Evolutionary conservation across 2,113 vertebrate species (phyloP).

Genomic region (Oenanthe oenanthe): DNA sequence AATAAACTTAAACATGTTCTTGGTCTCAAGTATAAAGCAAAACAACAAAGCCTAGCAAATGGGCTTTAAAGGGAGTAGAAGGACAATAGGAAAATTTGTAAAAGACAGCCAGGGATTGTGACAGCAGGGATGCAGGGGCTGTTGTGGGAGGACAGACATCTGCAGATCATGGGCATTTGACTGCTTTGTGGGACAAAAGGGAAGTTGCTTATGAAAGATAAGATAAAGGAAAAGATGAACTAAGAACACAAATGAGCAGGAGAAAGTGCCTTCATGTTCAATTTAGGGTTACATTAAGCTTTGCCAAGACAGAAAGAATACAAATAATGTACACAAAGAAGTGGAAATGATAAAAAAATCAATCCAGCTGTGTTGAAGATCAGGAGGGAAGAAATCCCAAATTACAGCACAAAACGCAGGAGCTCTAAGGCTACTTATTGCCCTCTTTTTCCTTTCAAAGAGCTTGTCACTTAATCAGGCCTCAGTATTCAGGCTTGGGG

Average conservation of each 20-base stretch:
- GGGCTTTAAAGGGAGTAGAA: not conserved
- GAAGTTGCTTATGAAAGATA: not conserved
- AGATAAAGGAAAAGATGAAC: not conserved
- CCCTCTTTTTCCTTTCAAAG: not conserved
- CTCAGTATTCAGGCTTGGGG: not conserved
- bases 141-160: not conserved
- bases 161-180: not conserved
- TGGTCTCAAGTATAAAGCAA: not conserved
- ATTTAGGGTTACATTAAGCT: not conserved
- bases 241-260: not conserved
- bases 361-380: not conserved
- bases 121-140: not conserved
- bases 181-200: not conserved
- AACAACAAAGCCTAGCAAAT: constrained; percentile 2
- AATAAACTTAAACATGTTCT: not conserved
- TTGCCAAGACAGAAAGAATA: not conserved
- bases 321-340: not conserved
- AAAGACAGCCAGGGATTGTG: not conserved
- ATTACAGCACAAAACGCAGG: not conserved
- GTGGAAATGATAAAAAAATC: not conserved
- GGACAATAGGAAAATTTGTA: not conserved
- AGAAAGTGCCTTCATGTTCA: not conserved
- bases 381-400: not conserved
- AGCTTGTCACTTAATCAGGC: not conserved
- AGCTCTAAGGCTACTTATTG: not conserved